A percentile compares a stretch with the other conserved stretches of the same genome.
These are phyloP conservation scores for Apaloderma vittatum DNA, from an alignment of 2,113 vertebrate genomes.

Conservation along the genomic window DNA sequence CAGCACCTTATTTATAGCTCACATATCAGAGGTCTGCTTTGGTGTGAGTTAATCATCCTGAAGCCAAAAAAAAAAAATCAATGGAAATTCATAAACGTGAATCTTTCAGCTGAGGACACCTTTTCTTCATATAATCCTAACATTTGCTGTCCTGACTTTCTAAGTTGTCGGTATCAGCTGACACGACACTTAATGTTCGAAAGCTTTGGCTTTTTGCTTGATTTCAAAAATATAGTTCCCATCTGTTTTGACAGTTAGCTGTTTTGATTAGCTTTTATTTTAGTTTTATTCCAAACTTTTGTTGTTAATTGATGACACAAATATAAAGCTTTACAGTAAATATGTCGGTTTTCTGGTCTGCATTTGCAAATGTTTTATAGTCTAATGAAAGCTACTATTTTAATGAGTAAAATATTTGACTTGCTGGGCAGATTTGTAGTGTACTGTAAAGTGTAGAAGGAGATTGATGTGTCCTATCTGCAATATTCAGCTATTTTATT, in stretches of 20 bases:
- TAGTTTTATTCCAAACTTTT: conserved; percentile 55
- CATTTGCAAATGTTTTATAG: conserved; percentile 49
- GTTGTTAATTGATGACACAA: conserved; percentile 62
- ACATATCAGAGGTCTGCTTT: neutral
- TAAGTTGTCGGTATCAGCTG: conserved; percentile 32
- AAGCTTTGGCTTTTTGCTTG: conserved; percentile 55
- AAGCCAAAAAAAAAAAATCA: neutral
- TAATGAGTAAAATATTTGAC: conserved; percentile 34
- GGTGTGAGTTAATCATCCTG: conserved; percentile 23
- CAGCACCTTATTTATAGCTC: conserved; percentile 23
- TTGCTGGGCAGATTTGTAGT: conserved; percentile 25
- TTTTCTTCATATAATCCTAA: conserved; percentile 10
- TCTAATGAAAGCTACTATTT: conserved; percentile 31
- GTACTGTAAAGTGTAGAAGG: neutral
- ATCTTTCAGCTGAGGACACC: neutral
- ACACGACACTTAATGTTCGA: neutral
- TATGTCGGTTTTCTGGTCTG: conserved; percentile 1
- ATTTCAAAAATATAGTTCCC: conserved; percentile 59
- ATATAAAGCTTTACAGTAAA: conserved; percentile 65
- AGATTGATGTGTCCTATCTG: conserved; percentile 6
- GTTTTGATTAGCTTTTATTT: conserved; percentile 61
- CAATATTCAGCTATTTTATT: conserved; percentile 3
- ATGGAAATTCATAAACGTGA: neutral
- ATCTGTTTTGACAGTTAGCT: conserved; percentile 69
- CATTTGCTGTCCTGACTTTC: conserved; percentile 7